Percentiles rank a stretch among this genome's conserved stretches.
Evolutionary conservation across 1,140 invertebrate species (phyloP).

Genomic region (Drosophila chauvacae): DNA sequence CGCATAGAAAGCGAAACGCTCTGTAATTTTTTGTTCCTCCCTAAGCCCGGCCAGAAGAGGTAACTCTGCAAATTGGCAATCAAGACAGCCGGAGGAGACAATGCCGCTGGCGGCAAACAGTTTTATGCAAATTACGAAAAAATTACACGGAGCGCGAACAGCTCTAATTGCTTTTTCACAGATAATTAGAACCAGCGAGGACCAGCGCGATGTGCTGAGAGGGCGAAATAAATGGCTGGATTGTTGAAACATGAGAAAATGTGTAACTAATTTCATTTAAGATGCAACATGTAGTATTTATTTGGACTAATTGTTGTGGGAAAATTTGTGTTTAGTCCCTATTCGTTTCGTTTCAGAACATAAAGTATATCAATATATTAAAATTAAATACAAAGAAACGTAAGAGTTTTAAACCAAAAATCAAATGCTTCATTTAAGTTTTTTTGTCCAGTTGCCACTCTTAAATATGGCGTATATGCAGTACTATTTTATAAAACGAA

Average conservation of each 20-base stretch:
- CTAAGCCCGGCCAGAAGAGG: background rate
- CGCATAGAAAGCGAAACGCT: conserved; percentile 47
- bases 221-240: background rate
- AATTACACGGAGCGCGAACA: conserved; percentile 43
- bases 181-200: conserved; percentile 65
- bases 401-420: too few species aligned
- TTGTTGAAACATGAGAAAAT: conserved; percentile 1
- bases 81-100: conserved; percentile 51
- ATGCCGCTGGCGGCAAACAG: conserved; percentile 24
- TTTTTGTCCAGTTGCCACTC: too few species aligned
- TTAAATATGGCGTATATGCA: background rate
- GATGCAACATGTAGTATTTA: conserved; percentile 1
- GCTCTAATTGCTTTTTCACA: conserved; percentile 79
- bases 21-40: conserved; percentile 37
- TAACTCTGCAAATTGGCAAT: conserved; percentile 70
- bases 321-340: background rate
- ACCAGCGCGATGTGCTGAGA: conserved; percentile 8
- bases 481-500: too few species aligned
- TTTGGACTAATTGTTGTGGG: background rate
- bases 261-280: conserved; percentile 8
- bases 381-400: too few species aligned
- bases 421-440: too few species aligned
- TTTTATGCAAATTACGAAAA: conserved; percentile 71
- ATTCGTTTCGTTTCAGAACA: background rate
- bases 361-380: too few species aligned